phyloP scores from a whole-genome alignment of 1,140 invertebrate species.

The Euwallacea similis region DNA sequence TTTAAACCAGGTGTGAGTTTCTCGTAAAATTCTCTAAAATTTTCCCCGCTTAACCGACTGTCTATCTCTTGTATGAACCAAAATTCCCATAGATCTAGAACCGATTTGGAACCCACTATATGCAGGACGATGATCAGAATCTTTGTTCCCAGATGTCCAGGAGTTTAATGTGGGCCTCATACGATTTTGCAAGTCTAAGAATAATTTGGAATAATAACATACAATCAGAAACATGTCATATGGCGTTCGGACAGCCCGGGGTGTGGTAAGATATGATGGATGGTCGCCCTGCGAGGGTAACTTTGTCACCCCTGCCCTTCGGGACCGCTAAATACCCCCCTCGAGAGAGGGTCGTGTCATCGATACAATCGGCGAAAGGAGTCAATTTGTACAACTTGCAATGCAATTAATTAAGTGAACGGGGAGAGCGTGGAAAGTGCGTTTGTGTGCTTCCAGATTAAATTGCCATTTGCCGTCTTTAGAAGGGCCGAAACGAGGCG shows the following conservation, averaged over 20 bases:
- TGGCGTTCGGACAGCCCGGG: slow-evolving; percentile 16
- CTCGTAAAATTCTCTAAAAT: too few species aligned
- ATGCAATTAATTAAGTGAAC: slow-evolving; percentile 31
- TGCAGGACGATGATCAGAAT: too few species aligned
- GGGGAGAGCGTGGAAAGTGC: slow-evolving; percentile 6
- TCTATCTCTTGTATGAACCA: too few species aligned
- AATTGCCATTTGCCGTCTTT: too few species aligned
- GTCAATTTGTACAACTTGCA: slow-evolving; percentile 36
- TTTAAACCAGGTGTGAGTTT: too few species aligned
- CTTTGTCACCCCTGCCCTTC: slow-evolving; percentile 25
- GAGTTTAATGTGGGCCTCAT: too few species aligned
- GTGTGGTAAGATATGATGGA: slow-evolving; percentile 37
- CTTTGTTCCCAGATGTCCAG: too few species aligned
- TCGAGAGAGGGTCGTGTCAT: slow-evolving; percentile 34
- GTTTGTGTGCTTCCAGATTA: neutral
- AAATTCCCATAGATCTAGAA: too few species aligned
- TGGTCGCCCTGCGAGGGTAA: slow-evolving; percentile 21
- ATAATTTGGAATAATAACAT: too few species aligned
- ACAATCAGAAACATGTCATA: slow-evolving; percentile 28
- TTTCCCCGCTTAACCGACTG: too few species aligned
- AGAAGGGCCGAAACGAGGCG: neutral
- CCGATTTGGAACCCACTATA: too few species aligned
- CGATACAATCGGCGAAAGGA: slow-evolving; percentile 37
- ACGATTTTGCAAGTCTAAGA: too few species aligned
- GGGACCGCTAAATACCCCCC: slow-evolving; percentile 38